Percentiles rank a stretch among this genome's conserved stretches.
These are phyloP conservation scores for Bimastos eiseni DNA, from an alignment of 2,888 invertebrate species.

Conservation along the genomic window DNA sequence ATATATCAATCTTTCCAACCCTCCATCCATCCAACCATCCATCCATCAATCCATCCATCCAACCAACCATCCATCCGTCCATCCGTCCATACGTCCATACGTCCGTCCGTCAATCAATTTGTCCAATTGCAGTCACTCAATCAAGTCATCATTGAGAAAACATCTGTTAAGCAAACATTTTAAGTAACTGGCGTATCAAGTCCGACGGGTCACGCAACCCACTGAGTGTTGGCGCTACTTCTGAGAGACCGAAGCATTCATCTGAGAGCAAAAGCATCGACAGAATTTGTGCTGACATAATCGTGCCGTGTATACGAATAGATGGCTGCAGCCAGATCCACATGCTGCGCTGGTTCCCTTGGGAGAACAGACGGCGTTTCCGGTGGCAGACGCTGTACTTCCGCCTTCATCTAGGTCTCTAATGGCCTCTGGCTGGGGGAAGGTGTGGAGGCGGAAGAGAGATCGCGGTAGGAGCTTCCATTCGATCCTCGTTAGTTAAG, in stretches of 20 bases:
- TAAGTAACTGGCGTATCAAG: neutral
- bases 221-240: neutral
- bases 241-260: neutral
- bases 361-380: neutral
- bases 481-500: neutral
- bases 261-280: neutral
- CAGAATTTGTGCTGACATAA: neutral
- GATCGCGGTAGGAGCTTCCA: neutral
- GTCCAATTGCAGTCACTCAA: neutral
- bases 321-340: neutral
- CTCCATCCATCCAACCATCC: neutral
- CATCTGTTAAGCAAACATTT: neutral
- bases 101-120: neutral
- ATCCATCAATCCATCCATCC: neutral
- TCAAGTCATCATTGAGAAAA: neutral
- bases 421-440: neutral
- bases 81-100: neutral
- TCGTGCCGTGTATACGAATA: neutral
- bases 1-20: neutral
- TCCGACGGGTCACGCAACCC: neutral
- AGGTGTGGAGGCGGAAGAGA: neutral
- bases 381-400: neutral
- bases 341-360: neutral
- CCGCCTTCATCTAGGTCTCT: neutral
- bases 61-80: neutral